Conservation (phyloP, 2,888 invertebrate genomes). For the Phyto melanocephala region DNA sequence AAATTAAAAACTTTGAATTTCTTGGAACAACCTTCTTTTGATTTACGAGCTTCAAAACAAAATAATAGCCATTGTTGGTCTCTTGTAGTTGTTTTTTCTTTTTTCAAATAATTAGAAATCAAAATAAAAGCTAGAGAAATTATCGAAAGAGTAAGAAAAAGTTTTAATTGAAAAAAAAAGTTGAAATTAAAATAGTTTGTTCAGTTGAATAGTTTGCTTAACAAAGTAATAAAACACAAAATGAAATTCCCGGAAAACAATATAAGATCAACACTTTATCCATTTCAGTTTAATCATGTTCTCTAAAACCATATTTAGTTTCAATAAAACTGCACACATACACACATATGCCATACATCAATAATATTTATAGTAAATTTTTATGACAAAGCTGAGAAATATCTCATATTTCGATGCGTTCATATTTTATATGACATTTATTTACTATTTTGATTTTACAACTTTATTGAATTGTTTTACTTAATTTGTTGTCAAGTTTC, state of each 20-base stretch:
- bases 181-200: neutral
- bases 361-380: no score
- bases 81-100: neutral
- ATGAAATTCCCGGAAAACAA: neutral
- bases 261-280: no score
- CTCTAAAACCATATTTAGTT: no score
- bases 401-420: no score
- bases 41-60: neutral
- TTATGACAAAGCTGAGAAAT: no score
- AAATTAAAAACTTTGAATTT: neutral
- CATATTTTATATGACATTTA: neutral
- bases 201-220: neutral
- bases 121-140: neutral
- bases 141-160: neutral
- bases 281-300: neutral
- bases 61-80: no score
- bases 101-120: neutral
- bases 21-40: neutral
- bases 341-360: no score
- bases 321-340: no score
- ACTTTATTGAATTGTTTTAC: constrained; percentile 16
- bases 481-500: constrained; percentile 39
- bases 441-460: neutral
- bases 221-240: neutral
- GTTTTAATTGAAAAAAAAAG: neutral